A percentile compares a stretch with the other conserved stretches of the same genome.
Conservation (phyloP, 2,113 vertebrate genomes). For the Cettia cetti region DNA sequence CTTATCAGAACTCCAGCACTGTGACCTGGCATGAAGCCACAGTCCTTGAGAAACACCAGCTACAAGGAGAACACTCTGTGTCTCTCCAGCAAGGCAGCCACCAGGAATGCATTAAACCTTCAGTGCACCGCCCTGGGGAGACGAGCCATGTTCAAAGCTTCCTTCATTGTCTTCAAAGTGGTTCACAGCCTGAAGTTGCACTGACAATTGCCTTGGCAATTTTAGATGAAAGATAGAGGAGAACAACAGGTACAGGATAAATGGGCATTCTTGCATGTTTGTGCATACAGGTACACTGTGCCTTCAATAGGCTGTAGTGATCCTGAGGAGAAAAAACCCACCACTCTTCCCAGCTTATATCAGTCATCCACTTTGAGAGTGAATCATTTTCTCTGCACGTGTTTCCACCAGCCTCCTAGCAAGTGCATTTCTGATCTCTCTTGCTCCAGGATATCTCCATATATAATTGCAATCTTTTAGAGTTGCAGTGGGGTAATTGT, state of each 20-base stretch:
- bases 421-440: neutral
- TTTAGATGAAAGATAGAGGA: neutral
- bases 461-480: neutral
- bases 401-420: neutral
- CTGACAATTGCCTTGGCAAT: neutral
- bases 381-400: neutral
- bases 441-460: neutral
- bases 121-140: rapidly evolving
- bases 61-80: neutral
- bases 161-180: neutral
- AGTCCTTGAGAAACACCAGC: neutral
- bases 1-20: neutral
- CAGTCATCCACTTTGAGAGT: neutral
- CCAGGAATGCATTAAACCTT: neutral
- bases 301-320: neutral
- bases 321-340: neutral
- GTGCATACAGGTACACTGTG: neutral
- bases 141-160: neutral
- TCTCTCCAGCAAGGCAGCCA: neutral
- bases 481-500: neutral
- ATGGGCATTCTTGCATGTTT: neutral
- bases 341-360: neutral
- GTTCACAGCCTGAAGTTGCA: neutral
- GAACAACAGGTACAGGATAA: neutral
- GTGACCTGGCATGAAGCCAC: neutral